Conservation (phyloP, 2,113 vertebrate genomes). For the Brachyistius frenatus region DNA sequence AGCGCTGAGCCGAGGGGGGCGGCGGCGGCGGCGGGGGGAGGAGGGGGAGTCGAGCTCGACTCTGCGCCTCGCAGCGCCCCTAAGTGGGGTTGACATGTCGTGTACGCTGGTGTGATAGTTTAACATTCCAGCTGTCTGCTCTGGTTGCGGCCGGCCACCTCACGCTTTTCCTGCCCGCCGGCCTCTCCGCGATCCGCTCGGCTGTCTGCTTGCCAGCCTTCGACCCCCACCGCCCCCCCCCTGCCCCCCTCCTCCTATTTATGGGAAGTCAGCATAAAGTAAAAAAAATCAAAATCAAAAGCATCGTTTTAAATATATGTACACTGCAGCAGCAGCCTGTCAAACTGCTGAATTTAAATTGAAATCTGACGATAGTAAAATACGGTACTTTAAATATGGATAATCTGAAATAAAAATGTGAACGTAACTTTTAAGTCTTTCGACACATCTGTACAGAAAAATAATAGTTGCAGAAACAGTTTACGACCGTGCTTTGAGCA, state of each 20-base stretch:
- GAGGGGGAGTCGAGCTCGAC: neutral
- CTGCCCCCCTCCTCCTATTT: too few species aligned
- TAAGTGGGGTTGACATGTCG: slow-evolving; percentile 38
- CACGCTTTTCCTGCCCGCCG: slow-evolving; percentile 46
- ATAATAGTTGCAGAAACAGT: neutral
- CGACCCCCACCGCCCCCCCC: too few species aligned
- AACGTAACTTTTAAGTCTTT: slow-evolving; percentile 7
- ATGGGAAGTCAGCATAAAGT: neutral
- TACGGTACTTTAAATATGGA: slow-evolving; percentile 16
- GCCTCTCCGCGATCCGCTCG: slow-evolving; percentile 33
- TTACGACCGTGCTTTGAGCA: too few species aligned
- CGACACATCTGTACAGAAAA: slow-evolving; percentile 14
- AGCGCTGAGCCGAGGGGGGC: neutral
- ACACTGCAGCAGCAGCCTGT: neutral
- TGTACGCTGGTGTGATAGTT: slow-evolving; percentile 49
- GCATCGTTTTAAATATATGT: slow-evolving; percentile 27
- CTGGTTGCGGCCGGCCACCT: slow-evolving; percentile 50
- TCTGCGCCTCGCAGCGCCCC: slow-evolving; percentile 24
- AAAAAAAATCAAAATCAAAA: neutral
- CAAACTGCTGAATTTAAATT: slow-evolving; percentile 7
- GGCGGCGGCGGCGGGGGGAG: neutral
- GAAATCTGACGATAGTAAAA: slow-evolving; percentile 28
- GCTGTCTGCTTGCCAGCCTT: slow-evolving; percentile 45
- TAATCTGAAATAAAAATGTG: slow-evolving; percentile 24
- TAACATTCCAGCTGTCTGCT: slow-evolving; percentile 67